Evolutionary conservation across 2,113 vertebrate genomes (phyloP), one percentile per base, ranked within the genome.

Genomic region (Mixornis gularis): DNA sequence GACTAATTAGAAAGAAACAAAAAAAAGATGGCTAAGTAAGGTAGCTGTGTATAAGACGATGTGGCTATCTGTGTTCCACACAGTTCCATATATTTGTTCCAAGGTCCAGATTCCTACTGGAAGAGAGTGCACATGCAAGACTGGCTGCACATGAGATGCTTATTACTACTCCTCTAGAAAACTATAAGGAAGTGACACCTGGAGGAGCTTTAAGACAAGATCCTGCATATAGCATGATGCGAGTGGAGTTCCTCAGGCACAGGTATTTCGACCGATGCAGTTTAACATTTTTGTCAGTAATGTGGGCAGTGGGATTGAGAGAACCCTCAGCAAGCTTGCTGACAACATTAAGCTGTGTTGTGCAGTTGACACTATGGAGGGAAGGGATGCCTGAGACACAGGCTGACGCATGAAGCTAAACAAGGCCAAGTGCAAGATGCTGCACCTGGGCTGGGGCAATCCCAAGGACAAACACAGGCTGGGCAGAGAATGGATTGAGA

Each of bases 211-310:
- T 27, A 66, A 77, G 46, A 53, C 27, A 70, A 82, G 87, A 43
- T 38, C 48, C 12, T 44, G 4, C 6, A 3, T 69, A 10, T 21
- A 53, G 29, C 9, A 27, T n/a, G 27, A 43, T 36, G 14, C 0
- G 2, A 51, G 7, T 51, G 36, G 15, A 43, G 15, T 51, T 58
- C 38, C 27, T 51, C 12, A 24, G 12, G 22, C 32, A 72, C 10
- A 44, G 27, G 24, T 43, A 17, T 52, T 80, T 80, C 1, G 1
- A 52, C 32, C 0, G 0, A 15, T 51, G 43, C 76, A 72, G 22
- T 52, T 51, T 11, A 65, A n/a, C 12, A 4, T 52, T 49, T 58
- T n/a, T 87, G 43, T 38, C 51, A 38, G 27, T 43, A 32, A 24
- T 2, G 1, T 16, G 32, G 43, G 71, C 22, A 19, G 36, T n/a